These are phyloP conservation scores for Chauna torquata DNA, from an alignment of 2,113 vertebrate species.

Conservation along the genomic window DNA sequence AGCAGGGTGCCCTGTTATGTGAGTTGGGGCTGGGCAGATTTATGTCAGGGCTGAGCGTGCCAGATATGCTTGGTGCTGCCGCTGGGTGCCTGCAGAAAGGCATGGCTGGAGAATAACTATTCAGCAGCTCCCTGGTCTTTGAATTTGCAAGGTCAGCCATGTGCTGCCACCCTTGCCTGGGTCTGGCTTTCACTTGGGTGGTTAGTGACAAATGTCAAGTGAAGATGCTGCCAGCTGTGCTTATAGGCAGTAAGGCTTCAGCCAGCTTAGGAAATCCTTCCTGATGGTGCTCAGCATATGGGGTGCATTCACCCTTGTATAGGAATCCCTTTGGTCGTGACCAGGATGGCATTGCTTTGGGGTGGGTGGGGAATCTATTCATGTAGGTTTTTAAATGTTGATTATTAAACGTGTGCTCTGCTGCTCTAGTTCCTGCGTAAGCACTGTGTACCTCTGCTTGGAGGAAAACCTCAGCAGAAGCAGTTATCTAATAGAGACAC, in stretches of 20 bases:
- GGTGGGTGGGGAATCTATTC: neutral
- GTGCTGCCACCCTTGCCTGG: neutral
- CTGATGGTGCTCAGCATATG: neutral
- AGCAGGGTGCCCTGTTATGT: accelerated
- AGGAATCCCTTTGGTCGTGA: neutral
- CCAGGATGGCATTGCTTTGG: neutral
- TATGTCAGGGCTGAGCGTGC: neutral
- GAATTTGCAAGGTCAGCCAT: neutral
- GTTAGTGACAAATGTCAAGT: neutral
- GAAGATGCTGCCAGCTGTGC: neutral
- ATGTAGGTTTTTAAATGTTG: neutral
- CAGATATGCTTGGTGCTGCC: neutral
- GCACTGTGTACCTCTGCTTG: neutral
- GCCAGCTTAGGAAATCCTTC: neutral
- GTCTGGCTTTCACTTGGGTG: neutral
- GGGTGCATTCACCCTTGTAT: too few relatives aligned
- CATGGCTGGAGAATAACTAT: accelerated
- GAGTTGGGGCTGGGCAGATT: neutral
- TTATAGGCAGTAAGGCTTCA: neutral
- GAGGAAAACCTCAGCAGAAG: neutral
- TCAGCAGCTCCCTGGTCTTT: neutral
- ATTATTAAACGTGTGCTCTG: neutral
- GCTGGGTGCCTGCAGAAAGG: neutral
- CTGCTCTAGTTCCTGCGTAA: neutral
- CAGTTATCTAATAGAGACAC: neutral